A percentile compares a stretch with the other conserved stretches of the same genome.
Conservation (phyloP, 2,888 invertebrate genomes). For the Mycalesis mineus region DNA sequence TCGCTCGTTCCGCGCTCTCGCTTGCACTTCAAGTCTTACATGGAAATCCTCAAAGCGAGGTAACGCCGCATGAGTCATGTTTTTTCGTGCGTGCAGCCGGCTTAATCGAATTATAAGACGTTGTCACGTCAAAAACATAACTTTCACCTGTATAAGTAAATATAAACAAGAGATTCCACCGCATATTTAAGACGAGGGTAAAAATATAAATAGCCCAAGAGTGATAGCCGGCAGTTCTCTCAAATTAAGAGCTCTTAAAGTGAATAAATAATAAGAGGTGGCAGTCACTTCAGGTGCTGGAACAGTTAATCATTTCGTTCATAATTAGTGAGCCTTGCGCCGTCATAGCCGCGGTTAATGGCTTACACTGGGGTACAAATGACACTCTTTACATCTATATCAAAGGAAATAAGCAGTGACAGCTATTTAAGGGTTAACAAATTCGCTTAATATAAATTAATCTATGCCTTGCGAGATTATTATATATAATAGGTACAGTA, state of each 20-base stretch:
- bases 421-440: background rate
- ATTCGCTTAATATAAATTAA: too few relatives aligned
- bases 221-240: background rate
- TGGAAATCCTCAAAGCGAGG: too few relatives aligned
- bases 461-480: too few relatives aligned
- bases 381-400: background rate
- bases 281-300: constrained; percentile 7
- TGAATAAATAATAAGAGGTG: constrained; percentile 13
- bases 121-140: too few relatives aligned
- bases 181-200: background rate
- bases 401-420: background rate
- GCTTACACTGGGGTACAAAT: background rate
- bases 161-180: too few relatives aligned
- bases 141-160: too few relatives aligned
- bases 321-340: constrained; percentile 13
- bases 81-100: too few relatives aligned
- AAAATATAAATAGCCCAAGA: background rate
- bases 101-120: too few relatives aligned
- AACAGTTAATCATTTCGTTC: constrained; percentile 9
- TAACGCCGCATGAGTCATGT: too few relatives aligned
- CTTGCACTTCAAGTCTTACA: too few relatives aligned
- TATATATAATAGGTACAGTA: too few relatives aligned
- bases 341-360: constrained; percentile 1
- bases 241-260: constrained; percentile 6
- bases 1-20: too few relatives aligned